Evolutionary conservation across 2,113 vertebrate species (phyloP).

Genomic region (Protobothrops flavoviridis): DNA sequence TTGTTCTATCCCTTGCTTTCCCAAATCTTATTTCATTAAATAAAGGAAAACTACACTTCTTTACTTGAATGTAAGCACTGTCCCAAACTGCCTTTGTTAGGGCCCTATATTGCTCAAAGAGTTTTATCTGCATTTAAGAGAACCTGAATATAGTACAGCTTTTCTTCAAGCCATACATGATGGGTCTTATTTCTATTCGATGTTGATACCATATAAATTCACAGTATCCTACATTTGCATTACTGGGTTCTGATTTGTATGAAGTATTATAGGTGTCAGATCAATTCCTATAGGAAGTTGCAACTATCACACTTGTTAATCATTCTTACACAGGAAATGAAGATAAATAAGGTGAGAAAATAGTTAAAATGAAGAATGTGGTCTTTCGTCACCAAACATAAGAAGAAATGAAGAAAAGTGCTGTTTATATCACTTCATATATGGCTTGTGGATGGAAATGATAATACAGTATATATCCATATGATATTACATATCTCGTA

Average conservation of each 20-base stretch:
- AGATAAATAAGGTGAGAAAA: too few species aligned
- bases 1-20: neutral
- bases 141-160: neutral
- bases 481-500: neutral
- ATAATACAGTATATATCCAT: neutral
- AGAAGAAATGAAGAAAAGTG: neutral
- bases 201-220: neutral
- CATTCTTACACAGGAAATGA: too few species aligned
- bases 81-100: neutral
- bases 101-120: neutral
- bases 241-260: neutral
- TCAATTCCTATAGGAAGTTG: too few species aligned
- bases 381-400: neutral
- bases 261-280: too few species aligned
- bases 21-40: neutral
- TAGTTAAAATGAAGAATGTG: neutral
- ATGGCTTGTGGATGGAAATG: neutral
- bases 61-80: neutral
- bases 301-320: too few species aligned
- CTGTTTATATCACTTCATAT: neutral
- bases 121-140: neutral
- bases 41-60: neutral
- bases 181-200: neutral
- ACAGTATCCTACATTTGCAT: neutral
- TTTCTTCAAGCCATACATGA: neutral